Evolutionary conservation across 2,113 vertebrate species (phyloP).

Genomic region (Colaptes auratus): DNA sequence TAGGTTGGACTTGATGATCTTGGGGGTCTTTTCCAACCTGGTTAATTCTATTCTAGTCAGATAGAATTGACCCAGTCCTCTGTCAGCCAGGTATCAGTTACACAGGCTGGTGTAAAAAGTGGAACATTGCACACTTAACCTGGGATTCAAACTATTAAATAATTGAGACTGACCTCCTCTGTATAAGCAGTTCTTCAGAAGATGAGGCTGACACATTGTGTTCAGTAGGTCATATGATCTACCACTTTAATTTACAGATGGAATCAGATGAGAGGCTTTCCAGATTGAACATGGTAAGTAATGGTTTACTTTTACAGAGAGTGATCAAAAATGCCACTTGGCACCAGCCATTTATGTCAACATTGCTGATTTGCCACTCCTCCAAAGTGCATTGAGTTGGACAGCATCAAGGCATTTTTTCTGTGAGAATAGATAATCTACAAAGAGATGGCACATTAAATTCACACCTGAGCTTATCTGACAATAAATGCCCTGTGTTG

Average conservation of each 20-base stretch:
- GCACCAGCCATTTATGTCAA: background rate
- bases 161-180: background rate
- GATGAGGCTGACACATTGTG: fast-evolving
- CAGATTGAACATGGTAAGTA: background rate
- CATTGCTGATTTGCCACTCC: background rate
- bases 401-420: background rate
- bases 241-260: background rate
- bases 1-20: no score
- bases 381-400: background rate
- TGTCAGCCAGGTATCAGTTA: background rate
- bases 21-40: no score
- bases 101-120: background rate
- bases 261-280: background rate
- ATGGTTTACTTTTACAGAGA: background rate
- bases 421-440: background rate
- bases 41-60: background rate
- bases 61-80: background rate
- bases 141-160: background rate
- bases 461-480: background rate
- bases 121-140: background rate
- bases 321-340: background rate
- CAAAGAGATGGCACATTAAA: background rate
- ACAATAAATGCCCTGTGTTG: background rate
- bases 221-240: background rate
- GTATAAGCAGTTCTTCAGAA: background rate